These are phyloP conservation scores for Hipposideros larvatus DNA, from an alignment of 2,797 vertebrate species.

Conservation along the genomic window DNA sequence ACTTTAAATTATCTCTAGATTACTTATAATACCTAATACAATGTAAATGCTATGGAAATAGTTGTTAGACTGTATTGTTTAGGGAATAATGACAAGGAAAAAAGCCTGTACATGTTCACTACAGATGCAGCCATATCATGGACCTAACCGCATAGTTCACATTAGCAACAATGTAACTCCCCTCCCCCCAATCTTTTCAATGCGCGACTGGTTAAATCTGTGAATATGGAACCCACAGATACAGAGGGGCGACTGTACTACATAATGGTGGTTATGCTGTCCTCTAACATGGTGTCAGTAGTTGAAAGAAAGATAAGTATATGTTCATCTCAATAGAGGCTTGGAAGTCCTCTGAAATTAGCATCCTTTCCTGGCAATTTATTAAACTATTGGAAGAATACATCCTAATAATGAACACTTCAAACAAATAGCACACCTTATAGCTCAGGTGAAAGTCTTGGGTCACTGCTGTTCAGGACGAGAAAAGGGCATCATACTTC, in stretches of 20 bases:
- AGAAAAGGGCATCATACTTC: neutral
- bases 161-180: neutral
- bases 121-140: neutral
- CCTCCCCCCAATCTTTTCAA: neutral
- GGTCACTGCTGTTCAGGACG: neutral
- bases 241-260: neutral
- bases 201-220: neutral
- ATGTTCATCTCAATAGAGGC: neutral
- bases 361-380: conserved; percentile 10
- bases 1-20: neutral
- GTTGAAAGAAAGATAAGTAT: conserved; percentile 14
- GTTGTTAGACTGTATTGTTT: neutral
- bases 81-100: neutral
- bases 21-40: neutral
- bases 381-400: neutral
- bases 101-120: neutral
- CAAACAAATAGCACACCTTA: neutral
- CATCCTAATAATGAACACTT: neutral
- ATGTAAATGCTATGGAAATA: neutral
- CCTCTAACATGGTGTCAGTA: neutral
- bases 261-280: neutral
- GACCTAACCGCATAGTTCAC: neutral
- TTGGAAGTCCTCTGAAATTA: conserved; percentile 38
- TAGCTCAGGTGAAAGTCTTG: neutral
- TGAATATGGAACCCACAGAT: neutral